Evolutionary conservation across 2,888 invertebrate species (phyloP).

Genomic region (Theretra japonica): DNA sequence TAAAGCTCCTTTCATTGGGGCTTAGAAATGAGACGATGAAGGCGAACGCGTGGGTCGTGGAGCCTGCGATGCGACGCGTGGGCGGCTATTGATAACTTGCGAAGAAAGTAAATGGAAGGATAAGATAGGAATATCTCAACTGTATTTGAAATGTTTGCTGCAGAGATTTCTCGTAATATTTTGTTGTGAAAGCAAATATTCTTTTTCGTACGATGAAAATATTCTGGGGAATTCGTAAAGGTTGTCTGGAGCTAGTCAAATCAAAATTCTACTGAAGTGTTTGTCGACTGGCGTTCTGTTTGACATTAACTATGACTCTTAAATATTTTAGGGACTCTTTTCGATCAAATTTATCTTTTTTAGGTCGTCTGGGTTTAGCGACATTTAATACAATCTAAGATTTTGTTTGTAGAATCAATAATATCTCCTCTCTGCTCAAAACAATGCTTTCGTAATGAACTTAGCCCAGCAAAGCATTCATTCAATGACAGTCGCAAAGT

Average conservation of each 20-base stretch:
- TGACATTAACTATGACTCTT: too few species aligned
- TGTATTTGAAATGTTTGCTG: slow-evolving; percentile 1
- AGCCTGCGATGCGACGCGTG: background rate
- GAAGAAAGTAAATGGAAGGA: slow-evolving; percentile 11
- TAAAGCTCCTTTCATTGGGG: background rate
- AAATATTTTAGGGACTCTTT: too few species aligned
- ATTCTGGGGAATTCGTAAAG: background rate
- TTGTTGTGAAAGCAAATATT: background rate
- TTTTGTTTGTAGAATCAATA: too few species aligned
- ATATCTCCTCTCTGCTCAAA: too few species aligned
- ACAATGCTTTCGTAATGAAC: too few species aligned
- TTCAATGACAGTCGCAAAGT: background rate
- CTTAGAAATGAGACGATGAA: slow-evolving; percentile 1
- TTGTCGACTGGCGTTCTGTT: too few species aligned
- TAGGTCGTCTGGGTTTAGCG: too few species aligned
- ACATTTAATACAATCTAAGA: too few species aligned
- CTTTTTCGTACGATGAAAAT: background rate
- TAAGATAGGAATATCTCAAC: background rate
- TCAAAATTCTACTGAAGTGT: background rate
- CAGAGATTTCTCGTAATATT: background rate
- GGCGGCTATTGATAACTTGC: slow-evolving; percentile 2
- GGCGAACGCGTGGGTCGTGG: background rate
- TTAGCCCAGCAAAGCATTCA: too few species aligned
- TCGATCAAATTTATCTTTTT: too few species aligned
- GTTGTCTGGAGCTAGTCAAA: background rate